Conservation (phyloP, 1,140 invertebrate species). For the Bombus polaris region DNA sequence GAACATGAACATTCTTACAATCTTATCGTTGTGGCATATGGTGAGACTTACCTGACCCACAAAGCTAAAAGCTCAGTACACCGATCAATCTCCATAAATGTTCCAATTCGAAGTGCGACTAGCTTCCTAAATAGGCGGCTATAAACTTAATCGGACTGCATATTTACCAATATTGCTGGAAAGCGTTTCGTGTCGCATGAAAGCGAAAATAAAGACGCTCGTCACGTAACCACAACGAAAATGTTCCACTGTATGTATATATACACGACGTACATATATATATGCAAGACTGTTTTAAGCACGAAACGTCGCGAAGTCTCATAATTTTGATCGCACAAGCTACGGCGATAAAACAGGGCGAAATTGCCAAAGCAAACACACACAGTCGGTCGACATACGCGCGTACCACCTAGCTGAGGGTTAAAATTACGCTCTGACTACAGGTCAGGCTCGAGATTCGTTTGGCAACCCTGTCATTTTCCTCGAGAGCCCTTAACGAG, state of each 20-base stretch:
- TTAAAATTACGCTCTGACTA: slow-evolving; percentile 67
- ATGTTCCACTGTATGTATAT: neutral
- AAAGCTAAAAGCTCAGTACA: neutral
- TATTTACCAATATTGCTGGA: neutral
- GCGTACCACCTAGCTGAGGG: slow-evolving; percentile 11
- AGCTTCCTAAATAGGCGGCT: neutral
- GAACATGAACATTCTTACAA: too few relatives aligned
- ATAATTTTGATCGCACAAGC: slow-evolving; percentile 29
- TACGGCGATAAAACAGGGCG: slow-evolving; percentile 33
- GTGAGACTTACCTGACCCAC: neutral
- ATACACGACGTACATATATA: neutral
- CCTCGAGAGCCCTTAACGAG: slow-evolving; percentile 71
- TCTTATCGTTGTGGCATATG: neutral
- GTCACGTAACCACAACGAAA: slow-evolving; percentile 18
- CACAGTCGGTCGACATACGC: neutral
- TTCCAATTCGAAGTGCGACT: neutral
- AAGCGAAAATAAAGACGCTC: slow-evolving; percentile 7
- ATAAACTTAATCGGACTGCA: slow-evolving; percentile 12
- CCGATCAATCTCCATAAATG: slow-evolving; percentile 18
- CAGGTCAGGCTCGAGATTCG: slow-evolving; percentile 65
- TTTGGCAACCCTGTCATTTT: slow-evolving; percentile 70
- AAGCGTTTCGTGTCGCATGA: neutral
- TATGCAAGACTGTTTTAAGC: neutral
- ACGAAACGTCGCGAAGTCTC: neutral
- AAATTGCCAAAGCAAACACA: slow-evolving; percentile 52